Evolutionary conservation across 2,888 invertebrate genomes (phyloP).

Genomic region (Heteropelma amictum): DNA sequence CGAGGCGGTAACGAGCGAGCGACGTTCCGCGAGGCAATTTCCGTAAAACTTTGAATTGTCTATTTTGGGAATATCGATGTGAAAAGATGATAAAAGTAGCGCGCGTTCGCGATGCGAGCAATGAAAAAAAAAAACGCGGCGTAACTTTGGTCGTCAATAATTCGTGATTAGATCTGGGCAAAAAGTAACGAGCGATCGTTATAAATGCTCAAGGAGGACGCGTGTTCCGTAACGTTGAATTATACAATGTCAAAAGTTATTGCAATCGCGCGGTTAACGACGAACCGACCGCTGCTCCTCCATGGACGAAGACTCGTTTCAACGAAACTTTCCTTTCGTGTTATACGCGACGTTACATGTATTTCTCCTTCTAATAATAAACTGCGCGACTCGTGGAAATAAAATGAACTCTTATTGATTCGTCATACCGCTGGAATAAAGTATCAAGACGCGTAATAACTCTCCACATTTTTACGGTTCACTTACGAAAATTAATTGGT

Average conservation of each 20-base stretch:
- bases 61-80: too few relatives aligned
- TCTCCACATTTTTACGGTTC: slow-evolving; percentile 22
- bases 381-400: slow-evolving; percentile 16
- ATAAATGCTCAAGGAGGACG: slow-evolving; percentile 36
- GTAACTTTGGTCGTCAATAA: slow-evolving; percentile 50
- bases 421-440: slow-evolving; percentile 18
- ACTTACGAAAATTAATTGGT: slow-evolving; percentile 36
- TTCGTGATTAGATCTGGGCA: slow-evolving; percentile 59
- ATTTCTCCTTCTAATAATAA: slow-evolving; percentile 17
- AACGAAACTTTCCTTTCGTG: slow-evolving; percentile 23
- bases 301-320: not conserved
- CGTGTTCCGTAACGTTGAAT: slow-evolving; percentile 6
- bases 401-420: slow-evolving; percentile 23
- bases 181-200: slow-evolving; percentile 55
- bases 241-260: not conserved
- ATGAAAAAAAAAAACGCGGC: slow-evolving; percentile 38
- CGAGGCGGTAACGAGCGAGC: not conserved
- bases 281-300: slow-evolving; percentile 17
- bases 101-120: too few relatives aligned
- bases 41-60: too few relatives aligned
- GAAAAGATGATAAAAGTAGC: slow-evolving; percentile 43
- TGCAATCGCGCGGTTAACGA: slow-evolving; percentile 48
- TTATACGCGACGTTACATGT: not conserved
- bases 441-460: slow-evolving; percentile 33
- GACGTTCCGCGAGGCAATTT: too few relatives aligned